These are phyloP conservation scores for Proteles cristata DNA, from an alignment of 2,113 vertebrate genomes.

Conservation along the genomic window DNA sequence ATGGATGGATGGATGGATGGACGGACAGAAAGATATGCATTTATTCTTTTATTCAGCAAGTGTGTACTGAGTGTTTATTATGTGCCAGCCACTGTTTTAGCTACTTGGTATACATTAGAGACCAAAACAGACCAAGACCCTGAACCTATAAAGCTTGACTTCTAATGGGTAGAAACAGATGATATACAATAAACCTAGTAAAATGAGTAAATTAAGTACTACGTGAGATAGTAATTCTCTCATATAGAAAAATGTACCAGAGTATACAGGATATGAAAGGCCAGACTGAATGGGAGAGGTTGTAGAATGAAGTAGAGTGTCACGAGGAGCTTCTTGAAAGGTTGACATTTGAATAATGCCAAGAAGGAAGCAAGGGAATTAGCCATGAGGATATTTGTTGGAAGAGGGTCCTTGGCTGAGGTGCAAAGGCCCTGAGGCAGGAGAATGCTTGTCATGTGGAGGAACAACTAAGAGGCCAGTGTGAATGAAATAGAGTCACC, in stretches of 20 bases:
- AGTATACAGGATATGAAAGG: too few species aligned
- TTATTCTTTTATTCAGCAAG: neutral
- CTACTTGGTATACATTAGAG: neutral
- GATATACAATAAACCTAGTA: neutral
- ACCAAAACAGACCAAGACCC: neutral
- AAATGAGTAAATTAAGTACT: neutral
- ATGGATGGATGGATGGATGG: neutral
- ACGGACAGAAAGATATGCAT: neutral
- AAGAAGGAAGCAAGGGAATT: neutral
- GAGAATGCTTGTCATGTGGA: neutral
- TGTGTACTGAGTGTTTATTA: neutral
- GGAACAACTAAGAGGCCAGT: neutral
- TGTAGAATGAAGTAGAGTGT: neutral
- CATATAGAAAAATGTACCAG: neutral
- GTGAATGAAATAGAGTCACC: neutral
- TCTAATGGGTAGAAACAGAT: neutral
- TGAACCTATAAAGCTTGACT: neutral
- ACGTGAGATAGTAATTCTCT: neutral
- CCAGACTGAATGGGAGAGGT: neutral
- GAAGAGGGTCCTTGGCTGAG: neutral
- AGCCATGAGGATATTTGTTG: neutral
- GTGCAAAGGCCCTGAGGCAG: neutral
- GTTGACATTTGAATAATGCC: neutral
- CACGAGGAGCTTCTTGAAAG: neutral
- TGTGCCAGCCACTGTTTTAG: neutral